Evolutionary conservation across 2,113 vertebrate genomes (phyloP), one percentile per base, ranked within the genome.

Genomic region (Odontophorus gujanensis): DNA sequence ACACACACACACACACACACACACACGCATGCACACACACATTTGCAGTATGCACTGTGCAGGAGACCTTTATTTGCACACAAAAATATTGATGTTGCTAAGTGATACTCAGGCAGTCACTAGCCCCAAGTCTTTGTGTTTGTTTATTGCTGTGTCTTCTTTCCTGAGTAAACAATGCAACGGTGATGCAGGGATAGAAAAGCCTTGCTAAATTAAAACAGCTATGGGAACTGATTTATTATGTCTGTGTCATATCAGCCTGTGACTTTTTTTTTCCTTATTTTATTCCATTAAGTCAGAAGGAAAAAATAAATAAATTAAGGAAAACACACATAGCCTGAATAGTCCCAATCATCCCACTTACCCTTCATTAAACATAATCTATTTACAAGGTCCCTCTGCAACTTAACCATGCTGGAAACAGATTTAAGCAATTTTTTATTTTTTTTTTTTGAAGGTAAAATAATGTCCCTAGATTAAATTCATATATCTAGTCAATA

Each of bases 81-180:
- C 91, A 95, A 92, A 98, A 98, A 97, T 97, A 98, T 97, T 98
- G 97, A 98, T 97, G 97, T 97, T 98, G 97, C 98, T 97, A 97
- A 97, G 97, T 94, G 96, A 98, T 95, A 89, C 4, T 0, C 85
- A 72, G 94, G 84, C 73, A 58, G 97, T 91, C 92, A 55, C 74
- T 7, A 91, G 91, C 85, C 85, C 1, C 36, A 47, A 91, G 89
- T 93, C 90, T 97, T 96, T 96, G 90, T 96, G 86, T 95, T 95
- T 96, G 95, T 97, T 97, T 97, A 91, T 95, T 73, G 5, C 90
- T 42, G 87, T 78, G 74, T 81, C 72, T 86, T 85, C 91, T 84
- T 90, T 26, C 77, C 81, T 4, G 3, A 58, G 85, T 92, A 96
- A 97, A 97, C 96, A 96, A 97, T 97, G 95, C 96, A 95, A 87